Base-by-base conservation (phyloP, 2,797 vertebrate genomes). In the Nasua narica region DNA sequence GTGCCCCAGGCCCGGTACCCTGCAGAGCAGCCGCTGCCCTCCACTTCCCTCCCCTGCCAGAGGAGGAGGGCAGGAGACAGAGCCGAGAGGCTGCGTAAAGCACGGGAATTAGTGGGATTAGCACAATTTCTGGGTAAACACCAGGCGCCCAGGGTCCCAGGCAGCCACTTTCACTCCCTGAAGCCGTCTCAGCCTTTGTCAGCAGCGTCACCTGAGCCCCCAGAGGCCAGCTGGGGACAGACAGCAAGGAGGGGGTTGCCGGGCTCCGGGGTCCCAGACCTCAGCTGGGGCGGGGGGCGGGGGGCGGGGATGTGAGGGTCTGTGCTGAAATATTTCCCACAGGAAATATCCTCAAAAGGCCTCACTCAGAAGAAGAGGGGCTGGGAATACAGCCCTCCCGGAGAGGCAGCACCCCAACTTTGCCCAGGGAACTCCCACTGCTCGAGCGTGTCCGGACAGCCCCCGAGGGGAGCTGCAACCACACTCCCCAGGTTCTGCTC, bases 81-180 rank as follows among this genome's bases (percentile, higher is more conserved):
- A 97, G 92, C 62, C 82, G 70, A 79, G 16, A 69, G 70, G 54
- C 72, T 97, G 70, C 48, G 92, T 86, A 96, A 94, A 87, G 97
- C 95, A 91, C 3, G 3, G 78, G 87, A 98, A 97, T 98, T 98
- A 97, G 92, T 0, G 2, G 85, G 46, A 98, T 94, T 72, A 96
- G 78, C 79, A 96, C 95, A 96, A 90, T 9, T 70, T 70, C 96
- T 95, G 83, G 93, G 95, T 98, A 98, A 98, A 92, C 82, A 97
- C 74, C 92, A 93, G 83, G 78, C 16, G 0, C n/a, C 23, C 84
- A 88, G 87, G 79, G 93, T 90, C 76, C 92, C 40, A 74, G 72
- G 1, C 18, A 5, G 62, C 52, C 74, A 97, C 91, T 97, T 98
- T 97, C 96, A 97, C 37, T 97, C 91, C 81, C 65, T 23, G 60